phyloP scores from a whole-genome alignment of 2,888 invertebrate species.

The Boloria selene region DNA sequence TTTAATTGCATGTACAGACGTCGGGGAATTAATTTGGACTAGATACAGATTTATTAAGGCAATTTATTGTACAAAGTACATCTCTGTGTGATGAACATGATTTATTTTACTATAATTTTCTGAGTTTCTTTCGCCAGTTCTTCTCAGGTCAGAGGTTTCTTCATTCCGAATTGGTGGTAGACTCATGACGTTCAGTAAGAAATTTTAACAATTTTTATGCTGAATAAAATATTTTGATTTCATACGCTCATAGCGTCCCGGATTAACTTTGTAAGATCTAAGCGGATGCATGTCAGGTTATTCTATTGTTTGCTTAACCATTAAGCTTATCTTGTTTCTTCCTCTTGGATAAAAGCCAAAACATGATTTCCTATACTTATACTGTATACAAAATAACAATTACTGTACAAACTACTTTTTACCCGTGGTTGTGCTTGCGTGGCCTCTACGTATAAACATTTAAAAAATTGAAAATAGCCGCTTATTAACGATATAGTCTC shows the following conservation, averaged over 20 bases:
- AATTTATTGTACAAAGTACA: constrained; percentile 3
- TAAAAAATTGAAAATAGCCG: too few species aligned
- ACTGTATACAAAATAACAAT: neutral
- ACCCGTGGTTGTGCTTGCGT: too few species aligned
- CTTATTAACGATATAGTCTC: too few species aligned
- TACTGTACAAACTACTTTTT: neutral
- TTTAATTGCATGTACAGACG: neutral
- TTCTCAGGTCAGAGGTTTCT: too few species aligned
- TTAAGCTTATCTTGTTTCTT: constrained; percentile 14
- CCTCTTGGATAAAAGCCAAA: constrained; percentile 17
- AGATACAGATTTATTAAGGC: constrained; percentile 8
- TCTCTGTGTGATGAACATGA: neutral
- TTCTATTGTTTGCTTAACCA: constrained; percentile 2
- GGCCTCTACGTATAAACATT: too few species aligned
- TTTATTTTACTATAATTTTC: too few species aligned
- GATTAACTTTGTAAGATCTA: neutral
- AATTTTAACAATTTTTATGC: too few species aligned
- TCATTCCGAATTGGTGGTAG: too few species aligned
- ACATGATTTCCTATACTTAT: constrained; percentile 4
- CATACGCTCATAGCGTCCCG: neutral
- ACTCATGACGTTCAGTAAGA: too few species aligned
- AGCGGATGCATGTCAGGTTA: constrained; percentile 11
- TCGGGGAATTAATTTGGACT: constrained; percentile 8
- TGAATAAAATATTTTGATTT: too few species aligned
- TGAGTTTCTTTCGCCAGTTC: too few species aligned